Evolutionary conservation across 2,888 invertebrate genomes (phyloP).

Genomic region (Carpatolechia fugitivella): DNA sequence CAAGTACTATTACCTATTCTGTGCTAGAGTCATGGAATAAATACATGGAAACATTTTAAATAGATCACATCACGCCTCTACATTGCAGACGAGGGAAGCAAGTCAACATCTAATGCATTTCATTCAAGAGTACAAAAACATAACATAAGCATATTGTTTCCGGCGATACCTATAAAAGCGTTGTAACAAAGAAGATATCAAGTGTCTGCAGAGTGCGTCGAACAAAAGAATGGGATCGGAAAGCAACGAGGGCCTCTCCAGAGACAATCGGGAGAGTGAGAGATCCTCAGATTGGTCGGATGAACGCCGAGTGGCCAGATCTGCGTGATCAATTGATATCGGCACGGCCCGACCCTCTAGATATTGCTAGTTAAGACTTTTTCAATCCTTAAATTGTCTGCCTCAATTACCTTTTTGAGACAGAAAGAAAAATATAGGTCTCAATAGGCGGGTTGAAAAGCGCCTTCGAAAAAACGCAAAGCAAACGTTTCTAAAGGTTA

Average conservation of each 20-base stretch:
- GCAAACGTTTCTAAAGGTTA: not conserved
- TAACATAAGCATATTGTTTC: constrained; percentile 15
- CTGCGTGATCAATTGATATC: constrained; percentile 74
- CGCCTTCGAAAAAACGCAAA: constrained; percentile 5
- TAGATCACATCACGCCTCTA: no score
- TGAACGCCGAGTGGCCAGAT: constrained; percentile 52
- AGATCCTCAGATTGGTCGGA: constrained; percentile 49
- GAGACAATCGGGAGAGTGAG: constrained; percentile 33
- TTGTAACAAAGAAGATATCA: constrained; percentile 68
- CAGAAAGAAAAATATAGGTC: not conserved
- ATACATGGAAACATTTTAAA: no score
- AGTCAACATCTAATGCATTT: no score
- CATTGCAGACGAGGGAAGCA: no score
- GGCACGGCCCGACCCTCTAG: constrained; percentile 48
- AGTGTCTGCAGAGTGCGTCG: constrained; percentile 59
- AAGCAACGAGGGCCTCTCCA: constrained; percentile 64
- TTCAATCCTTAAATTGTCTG: constrained; percentile 24
- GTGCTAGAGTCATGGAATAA: no score
- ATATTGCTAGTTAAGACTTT: constrained; percentile 46
- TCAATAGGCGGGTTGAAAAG: not conserved
- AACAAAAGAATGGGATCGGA: constrained; percentile 75
- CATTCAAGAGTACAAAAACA: not conserved
- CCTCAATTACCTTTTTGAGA: not conserved
- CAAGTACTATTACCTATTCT: no score
- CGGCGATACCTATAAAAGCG: constrained; percentile 58